A percentile compares a stretch with the other conserved stretches of the same genome.
Conservation (phyloP, 2,797 vertebrate species). For the Gila robusta region DNA sequence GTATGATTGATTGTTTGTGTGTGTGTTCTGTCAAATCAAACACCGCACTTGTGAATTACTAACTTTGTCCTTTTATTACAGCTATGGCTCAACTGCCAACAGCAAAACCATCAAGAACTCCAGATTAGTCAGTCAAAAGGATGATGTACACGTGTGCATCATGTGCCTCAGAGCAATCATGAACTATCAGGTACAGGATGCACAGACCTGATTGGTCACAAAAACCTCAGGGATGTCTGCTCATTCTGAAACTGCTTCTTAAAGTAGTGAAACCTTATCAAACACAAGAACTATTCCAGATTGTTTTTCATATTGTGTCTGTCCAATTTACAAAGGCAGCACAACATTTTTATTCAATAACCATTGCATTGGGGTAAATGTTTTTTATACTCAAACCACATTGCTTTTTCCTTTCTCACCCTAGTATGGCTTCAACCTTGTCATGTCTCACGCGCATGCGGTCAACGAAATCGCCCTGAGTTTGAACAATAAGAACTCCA, state of each 20-base stretch:
- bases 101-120: constrained; percentile 96
- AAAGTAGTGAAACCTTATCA: constrained; percentile 16
- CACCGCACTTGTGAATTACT: not conserved
- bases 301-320: not conserved
- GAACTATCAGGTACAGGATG: constrained; percentile 93
- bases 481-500: constrained; percentile 96
- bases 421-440: constrained; percentile 97
- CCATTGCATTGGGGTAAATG: not conserved
- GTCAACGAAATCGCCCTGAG: constrained; percentile 99
- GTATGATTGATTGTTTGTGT: not conserved
- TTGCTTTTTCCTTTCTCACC: constrained; percentile 41
- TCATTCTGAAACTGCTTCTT: constrained; percentile 24
- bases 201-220: constrained; percentile 9
- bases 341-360: not conserved
- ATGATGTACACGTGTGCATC: constrained; percentile 97
- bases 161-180: constrained; percentile 97
- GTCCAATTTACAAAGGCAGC: not conserved
- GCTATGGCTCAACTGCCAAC: constrained; percentile 88
- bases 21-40: constrained; percentile 16
- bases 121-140: constrained; percentile 95
- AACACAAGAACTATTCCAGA: not conserved
- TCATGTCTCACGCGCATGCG: constrained; percentile 96
- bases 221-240: not conserved
- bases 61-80: constrained; percentile 71
- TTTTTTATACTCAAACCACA: constrained; percentile 6